Evolutionary conservation across 1,140 invertebrate species (phyloP), one percentile per base, ranked within the genome.

Genomic region (Drosophila fuyamai): DNA sequence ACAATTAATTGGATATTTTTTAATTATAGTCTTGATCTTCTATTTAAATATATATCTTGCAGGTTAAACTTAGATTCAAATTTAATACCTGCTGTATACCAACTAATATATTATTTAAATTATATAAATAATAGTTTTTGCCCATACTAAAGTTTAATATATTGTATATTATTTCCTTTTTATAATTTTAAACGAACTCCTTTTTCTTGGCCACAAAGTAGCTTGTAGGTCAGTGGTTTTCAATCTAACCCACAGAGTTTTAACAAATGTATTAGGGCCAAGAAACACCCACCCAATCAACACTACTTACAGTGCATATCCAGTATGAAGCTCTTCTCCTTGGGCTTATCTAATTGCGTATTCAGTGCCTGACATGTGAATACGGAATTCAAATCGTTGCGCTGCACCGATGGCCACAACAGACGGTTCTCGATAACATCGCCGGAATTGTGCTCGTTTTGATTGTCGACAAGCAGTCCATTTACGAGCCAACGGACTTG

Each of bases 321-420:
- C 44, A 98, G 93, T 23, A 95, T 94, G 56, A 97, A 94, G 14
- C 95, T 95, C 4, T 95, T 94, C 90, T 96, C 95, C 85, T 95
- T 96, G 9, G 96, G 95, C 78, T 95, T 95, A 32, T 96, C 95
- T 27, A 97, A 94, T 76, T 95, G 94, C 7, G 96, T 97, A 92
- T 98, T 98, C 73, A 95, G 94, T 10, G 97, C 96, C 90, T 96
- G 95, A 91, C 97, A 98, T 41, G 96, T 97, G 92, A 97, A 96
- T 75, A 96, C 95, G 2, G 96, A 95, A 62, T 96, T 95, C 60
- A 97, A 94, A 93, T 97, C 96, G n/a, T 95, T 95, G 36, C 97
- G 94, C 29, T 94, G 94, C 56, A 97, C 94, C 13, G 94, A 94
- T 35, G 94, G 94, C 94, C 97, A 95, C 48, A 95, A 94, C 46